Conservation (phyloP, 2,888 invertebrate genomes). For the Rhopalosiphum nymphaeae region DNA sequence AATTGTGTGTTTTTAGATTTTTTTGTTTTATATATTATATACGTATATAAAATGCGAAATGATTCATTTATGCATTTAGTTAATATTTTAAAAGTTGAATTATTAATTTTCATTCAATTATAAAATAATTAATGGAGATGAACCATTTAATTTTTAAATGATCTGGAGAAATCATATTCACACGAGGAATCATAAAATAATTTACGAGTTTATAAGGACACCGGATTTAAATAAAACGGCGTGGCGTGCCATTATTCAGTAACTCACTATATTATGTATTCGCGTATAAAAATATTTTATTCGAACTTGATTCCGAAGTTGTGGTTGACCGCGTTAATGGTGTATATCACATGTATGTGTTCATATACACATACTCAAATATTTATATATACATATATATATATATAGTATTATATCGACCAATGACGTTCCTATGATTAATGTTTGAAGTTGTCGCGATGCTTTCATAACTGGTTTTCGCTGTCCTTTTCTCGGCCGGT, state of each 20-base stretch:
- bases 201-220: not conserved
- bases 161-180: not conserved
- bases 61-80: not conserved
- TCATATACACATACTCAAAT: not conserved
- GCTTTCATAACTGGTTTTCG: constrained; percentile 17
- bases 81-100: not conserved
- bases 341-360: not conserved
- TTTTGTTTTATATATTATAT: not conserved
- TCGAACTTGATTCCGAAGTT: not conserved
- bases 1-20: not conserved
- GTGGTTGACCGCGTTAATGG: constrained; percentile 14
- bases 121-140: not conserved
- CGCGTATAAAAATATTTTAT: not conserved
- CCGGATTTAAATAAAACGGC: not conserved
- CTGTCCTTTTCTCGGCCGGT: not conserved
- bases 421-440: constrained; percentile 35
- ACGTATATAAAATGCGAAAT: not conserved
- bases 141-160: not conserved
- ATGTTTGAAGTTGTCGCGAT: constrained; percentile 33
- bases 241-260: not conserved
- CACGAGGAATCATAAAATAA: not conserved
- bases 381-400: not conserved
- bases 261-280: not conserved
- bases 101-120: not conserved
- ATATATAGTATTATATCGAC: not conserved